phyloP scores from a whole-genome alignment of 2,797 vertebrate species.

The Thamnophis elegans region DNA sequence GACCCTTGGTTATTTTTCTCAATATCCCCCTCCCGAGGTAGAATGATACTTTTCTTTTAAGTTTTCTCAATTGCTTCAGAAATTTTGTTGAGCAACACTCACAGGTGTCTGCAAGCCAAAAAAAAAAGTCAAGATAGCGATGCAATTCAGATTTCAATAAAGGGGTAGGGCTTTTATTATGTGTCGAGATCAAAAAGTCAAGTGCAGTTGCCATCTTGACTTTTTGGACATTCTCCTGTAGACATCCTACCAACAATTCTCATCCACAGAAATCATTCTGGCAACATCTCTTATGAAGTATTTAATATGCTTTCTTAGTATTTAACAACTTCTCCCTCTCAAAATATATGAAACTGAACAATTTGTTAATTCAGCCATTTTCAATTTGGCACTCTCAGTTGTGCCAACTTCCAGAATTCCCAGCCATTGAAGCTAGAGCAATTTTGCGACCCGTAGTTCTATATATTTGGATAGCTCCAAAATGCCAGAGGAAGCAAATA shows the following conservation, averaged over 20 bases:
- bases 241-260: background rate
- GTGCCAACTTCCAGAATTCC: background rate
- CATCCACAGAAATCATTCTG: background rate
- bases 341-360: background rate
- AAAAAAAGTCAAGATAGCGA: background rate
- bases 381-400: background rate
- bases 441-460: background rate
- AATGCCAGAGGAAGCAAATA: background rate
- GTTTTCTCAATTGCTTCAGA: background rate
- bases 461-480: background rate
- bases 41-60: background rate
- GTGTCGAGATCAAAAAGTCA: background rate
- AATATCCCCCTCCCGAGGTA: background rate
- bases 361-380: background rate
- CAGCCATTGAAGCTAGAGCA: background rate
- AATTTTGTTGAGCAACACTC: background rate
- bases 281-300: background rate
- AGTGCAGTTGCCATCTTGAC: background rate
- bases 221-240: background rate
- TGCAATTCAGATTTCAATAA: background rate
- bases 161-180: background rate
- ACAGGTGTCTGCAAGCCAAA: background rate
- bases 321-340: background rate
- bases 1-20: background rate
- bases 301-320: background rate